Evolutionary conservation across 2,113 vertebrate species (phyloP).

Genomic region (Sylvietta virens): DNA sequence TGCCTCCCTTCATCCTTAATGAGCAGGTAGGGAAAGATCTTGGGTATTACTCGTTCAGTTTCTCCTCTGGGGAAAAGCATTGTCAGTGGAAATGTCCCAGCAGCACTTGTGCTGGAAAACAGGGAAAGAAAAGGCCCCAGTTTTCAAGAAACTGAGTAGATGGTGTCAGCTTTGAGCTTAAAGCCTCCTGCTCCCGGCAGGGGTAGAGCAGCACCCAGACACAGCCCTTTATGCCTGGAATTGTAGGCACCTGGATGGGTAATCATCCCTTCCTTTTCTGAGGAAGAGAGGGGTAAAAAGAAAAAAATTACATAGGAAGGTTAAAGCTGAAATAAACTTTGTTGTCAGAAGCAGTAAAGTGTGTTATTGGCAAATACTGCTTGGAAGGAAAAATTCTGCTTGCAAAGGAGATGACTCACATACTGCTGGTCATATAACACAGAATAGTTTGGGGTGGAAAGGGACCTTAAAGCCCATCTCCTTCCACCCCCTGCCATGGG

Average conservation of each 20-base stretch:
- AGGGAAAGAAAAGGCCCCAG: neutral
- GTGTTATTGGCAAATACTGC: neutral
- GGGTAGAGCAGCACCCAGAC: neutral
- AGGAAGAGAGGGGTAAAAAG: neutral
- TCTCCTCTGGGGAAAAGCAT: neutral
- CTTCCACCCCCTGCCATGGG: neutral
- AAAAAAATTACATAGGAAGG: neutral
- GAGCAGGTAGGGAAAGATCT: constrained; percentile 7
- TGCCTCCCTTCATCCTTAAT: neutral
- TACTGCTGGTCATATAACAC: neutral
- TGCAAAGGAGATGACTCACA: neutral
- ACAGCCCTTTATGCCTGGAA: neutral
- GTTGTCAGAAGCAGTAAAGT: neutral
- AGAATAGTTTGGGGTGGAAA: neutral
- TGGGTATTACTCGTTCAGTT: accelerated
- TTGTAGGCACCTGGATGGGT: neutral
- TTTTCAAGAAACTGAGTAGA: neutral
- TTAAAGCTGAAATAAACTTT: neutral
- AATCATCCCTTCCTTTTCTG: neutral
- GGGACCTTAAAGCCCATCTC: neutral
- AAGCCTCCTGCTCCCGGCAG: neutral
- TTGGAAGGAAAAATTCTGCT: neutral
- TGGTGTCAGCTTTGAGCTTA: neutral
- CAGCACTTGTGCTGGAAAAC: neutral
- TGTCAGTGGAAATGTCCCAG: neutral